A percentile compares a stretch with the other conserved stretches of the same genome.
Evolutionary conservation across 1,140 invertebrate genomes (phyloP).

Genomic region (Sogatella furcifera): DNA sequence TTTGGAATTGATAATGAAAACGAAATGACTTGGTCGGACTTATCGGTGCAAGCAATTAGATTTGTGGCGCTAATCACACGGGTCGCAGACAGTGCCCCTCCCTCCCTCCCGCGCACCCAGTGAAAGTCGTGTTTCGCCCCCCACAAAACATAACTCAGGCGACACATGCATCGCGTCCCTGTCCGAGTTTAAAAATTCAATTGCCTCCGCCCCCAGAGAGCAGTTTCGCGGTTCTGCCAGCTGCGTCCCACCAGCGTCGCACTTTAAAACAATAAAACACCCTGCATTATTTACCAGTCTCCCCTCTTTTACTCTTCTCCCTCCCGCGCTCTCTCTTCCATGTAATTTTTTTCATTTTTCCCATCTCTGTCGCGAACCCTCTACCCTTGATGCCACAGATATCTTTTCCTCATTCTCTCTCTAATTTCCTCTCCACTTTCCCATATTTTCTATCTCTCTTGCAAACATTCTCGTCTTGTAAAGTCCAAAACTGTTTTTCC

Average conservation of each 20-base stretch:
- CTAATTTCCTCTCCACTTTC: no score
- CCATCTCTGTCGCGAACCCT: no score
- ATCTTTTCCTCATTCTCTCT: no score
- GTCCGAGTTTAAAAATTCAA: conserved; percentile 2
- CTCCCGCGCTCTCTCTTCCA: background rate
- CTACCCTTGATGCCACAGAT: no score
- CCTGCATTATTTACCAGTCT: conserved; percentile 1
- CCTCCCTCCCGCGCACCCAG: background rate
- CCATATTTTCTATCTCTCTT: no score
- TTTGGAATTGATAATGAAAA: no score
- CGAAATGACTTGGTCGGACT: no score
- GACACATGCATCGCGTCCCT: background rate
- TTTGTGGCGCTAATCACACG: background rate
- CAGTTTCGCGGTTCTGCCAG: background rate
- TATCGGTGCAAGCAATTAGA: background rate
- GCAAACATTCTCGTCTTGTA: no score
- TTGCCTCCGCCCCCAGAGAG: background rate
- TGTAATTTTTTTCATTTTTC: no score
- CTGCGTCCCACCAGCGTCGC: background rate
- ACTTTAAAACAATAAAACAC: conserved; percentile 2
- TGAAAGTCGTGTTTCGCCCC: background rate
- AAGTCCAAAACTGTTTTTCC: no score
- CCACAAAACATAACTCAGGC: background rate
- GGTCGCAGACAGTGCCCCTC: background rate
- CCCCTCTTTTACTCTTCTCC: background rate